Evolutionary conservation across 2,888 invertebrate genomes (phyloP), one percentile per base, ranked within the genome.

Genomic region (Agrenia bidenticulata): DNA sequence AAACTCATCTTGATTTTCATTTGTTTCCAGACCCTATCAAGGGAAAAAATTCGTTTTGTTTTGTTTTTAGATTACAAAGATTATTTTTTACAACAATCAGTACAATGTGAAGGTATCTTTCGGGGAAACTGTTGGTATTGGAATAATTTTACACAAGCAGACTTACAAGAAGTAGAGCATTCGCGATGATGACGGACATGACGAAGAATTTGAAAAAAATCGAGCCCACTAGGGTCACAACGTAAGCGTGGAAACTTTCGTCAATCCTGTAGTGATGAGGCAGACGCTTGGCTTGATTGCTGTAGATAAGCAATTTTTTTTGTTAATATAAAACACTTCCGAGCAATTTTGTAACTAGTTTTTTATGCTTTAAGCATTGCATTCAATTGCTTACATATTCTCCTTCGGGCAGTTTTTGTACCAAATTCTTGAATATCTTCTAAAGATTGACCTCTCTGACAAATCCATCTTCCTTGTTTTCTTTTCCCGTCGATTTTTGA

Each of bases 21-120:
- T 49, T n/a, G 75, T 72, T 57, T 75, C 73, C 1, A 73, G 1
- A 11, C 71, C 69, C 32, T 32, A n/a, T n/a, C n/a, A n/a, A n/a
- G n/a, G n/a, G n/a, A n/a, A n/a, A n/a, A n/a, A n/a, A n/a, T n/a
- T n/a, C n/a, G n/a, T n/a, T n/a, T n/a, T n/a, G n/a, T n/a, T n/a
- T n/a, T n/a, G n/a, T n/a, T n/a, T n/a, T n/a, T n/a, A n/a, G n/a
- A n/a, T n/a, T n/a, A n/a, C n/a, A n/a, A n/a, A n/a, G n/a, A n/a
- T n/a, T n/a, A n/a, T n/a, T n/a, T n/a, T n/a, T n/a, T n/a, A n/a
- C n/a, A n/a, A n/a, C n/a, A n/a, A n/a, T n/a, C n/a, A n/a, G n/a
- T n/a, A n/a, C n/a, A n/a, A n/a, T n/a, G n/a, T n/a, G n/a, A n/a
- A n/a, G n/a, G n/a, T n/a, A n/a, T n/a, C n/a, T n/a, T n/a, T n/a